A percentile compares a stretch with the other conserved stretches of the same genome.
phyloP scores from a whole-genome alignment of 2,888 invertebrate genomes.

The Cyrtodaria siliqua region DNA sequence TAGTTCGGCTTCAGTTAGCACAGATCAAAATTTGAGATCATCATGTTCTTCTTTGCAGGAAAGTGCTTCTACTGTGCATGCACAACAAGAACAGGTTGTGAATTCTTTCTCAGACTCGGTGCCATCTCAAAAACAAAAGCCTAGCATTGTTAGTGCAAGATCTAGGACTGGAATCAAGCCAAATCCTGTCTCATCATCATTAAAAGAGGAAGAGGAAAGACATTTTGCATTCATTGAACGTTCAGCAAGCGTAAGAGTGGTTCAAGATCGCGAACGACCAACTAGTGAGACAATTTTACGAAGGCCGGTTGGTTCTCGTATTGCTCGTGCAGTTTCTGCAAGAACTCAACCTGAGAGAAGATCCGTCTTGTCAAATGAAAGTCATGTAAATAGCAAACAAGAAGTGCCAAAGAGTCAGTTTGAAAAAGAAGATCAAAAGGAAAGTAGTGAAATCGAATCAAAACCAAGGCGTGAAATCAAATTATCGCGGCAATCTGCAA shows the following conservation, averaged over 20 bases:
- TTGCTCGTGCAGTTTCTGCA: constrained; percentile 24
- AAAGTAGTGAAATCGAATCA: constrained; percentile 4
- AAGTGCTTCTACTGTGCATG: constrained; percentile 14
- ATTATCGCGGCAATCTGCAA: constrained; percentile 48
- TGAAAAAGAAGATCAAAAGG: not conserved
- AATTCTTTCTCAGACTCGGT: not conserved
- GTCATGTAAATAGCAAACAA: not conserved
- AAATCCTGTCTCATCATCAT: not conserved
- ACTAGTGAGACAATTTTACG: constrained; percentile 35
- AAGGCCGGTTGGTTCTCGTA: constrained; percentile 22
- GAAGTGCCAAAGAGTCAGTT: not conserved
- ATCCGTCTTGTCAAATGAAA: constrained; percentile 1
- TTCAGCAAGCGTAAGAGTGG: too few species aligned
- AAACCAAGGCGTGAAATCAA: constrained; percentile 27
- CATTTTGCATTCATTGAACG: constrained; percentile 42
- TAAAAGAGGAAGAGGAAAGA: constrained; percentile 53
- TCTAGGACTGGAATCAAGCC: constrained; percentile 48
- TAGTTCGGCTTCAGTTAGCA: not conserved
- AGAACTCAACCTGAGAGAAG: constrained; percentile 14
- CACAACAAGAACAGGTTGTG: too few species aligned
- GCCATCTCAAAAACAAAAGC: constrained; percentile 12
- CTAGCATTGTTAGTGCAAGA: constrained; percentile 52
- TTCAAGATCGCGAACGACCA: constrained; percentile 13
- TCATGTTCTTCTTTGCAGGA: constrained; percentile 20
- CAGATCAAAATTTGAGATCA: not conserved